These are phyloP conservation scores for Hipposideros armiger DNA, from an alignment of 2,113 vertebrate genomes.

Conservation along the genomic window DNA sequence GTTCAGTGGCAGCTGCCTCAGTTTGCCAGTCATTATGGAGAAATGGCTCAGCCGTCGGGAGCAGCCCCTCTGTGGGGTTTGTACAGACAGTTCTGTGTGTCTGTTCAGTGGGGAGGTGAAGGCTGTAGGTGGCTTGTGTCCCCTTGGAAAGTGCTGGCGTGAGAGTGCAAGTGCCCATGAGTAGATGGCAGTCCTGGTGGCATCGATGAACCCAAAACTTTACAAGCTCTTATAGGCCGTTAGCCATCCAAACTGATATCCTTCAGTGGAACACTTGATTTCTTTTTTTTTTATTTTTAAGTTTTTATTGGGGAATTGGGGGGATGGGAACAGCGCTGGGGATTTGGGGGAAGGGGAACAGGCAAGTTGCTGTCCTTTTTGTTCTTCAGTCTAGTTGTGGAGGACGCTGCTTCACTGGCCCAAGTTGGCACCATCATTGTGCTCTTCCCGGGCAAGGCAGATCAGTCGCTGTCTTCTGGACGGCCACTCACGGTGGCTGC, in stretches of 20 bases:
- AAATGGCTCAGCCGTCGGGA: neutral
- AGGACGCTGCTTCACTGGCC: no score
- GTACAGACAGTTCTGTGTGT: no score
- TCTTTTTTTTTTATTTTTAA: neutral
- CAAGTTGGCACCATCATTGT: no score
- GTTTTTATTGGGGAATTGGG: no score
- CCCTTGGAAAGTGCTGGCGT: neutral
- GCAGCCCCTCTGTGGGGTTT: neutral
- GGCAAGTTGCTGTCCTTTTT: no score
- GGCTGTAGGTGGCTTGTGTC: neutral
- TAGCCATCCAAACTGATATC: neutral
- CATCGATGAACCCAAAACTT: neutral
- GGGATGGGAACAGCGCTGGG: no score
- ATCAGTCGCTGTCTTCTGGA: no score
- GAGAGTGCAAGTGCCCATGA: neutral
- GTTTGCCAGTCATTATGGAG: neutral
- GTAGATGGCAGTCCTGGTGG: neutral
- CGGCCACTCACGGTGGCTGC: no score
- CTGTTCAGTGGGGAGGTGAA: neutral
- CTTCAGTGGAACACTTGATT: neutral
- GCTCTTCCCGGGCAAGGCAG: no score
- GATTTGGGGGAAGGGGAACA: no score
- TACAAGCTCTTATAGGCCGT: neutral
- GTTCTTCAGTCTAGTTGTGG: no score
- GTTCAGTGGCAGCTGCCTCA: neutral